These are phyloP conservation scores for Anastrepha obliqua DNA, from an alignment of 1,140 invertebrate species.

Conservation along the genomic window DNA sequence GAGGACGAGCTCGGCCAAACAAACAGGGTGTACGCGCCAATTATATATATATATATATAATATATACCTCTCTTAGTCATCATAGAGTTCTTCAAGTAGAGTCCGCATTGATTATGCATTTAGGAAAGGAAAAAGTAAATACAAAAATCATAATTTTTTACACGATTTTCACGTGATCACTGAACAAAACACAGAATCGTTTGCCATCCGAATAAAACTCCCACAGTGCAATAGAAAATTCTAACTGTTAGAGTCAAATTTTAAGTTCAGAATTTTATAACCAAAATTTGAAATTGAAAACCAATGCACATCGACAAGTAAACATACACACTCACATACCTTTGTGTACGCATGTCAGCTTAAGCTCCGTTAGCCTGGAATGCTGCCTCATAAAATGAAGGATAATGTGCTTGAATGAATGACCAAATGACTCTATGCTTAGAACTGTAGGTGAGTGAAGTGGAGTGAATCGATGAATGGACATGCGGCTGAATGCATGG, in stretches of 20 bases:
- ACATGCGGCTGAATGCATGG: background rate
- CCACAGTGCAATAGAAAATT: background rate
- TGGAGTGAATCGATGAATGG: background rate
- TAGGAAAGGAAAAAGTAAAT: too few species aligned
- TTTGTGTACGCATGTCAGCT: background rate
- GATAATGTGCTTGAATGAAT: slow-evolving; percentile 29
- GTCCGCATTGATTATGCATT: too few species aligned
- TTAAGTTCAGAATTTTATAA: slow-evolving; percentile 35
- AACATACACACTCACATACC: background rate
- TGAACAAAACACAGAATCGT: background rate
- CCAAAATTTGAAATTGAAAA: slow-evolving; percentile 21
- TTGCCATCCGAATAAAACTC: background rate
- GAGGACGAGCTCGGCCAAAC: too few species aligned
- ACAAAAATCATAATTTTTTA: too few species aligned
- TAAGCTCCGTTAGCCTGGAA: slow-evolving; percentile 7
- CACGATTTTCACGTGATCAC: background rate
- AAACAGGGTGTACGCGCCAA: too few species aligned
- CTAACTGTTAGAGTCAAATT: slow-evolving; percentile 13
- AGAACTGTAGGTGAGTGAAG: background rate
- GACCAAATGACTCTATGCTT: background rate
- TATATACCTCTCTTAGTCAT: too few species aligned
- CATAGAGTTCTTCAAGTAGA: too few species aligned
- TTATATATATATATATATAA: too few species aligned
- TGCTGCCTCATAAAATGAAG: slow-evolving; percentile 47
- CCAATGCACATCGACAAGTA: background rate